Evolutionary conservation across 53 echinoderm and acorn worm species (phyloP).

Genomic region (Zoroaster sp.): DNA sequence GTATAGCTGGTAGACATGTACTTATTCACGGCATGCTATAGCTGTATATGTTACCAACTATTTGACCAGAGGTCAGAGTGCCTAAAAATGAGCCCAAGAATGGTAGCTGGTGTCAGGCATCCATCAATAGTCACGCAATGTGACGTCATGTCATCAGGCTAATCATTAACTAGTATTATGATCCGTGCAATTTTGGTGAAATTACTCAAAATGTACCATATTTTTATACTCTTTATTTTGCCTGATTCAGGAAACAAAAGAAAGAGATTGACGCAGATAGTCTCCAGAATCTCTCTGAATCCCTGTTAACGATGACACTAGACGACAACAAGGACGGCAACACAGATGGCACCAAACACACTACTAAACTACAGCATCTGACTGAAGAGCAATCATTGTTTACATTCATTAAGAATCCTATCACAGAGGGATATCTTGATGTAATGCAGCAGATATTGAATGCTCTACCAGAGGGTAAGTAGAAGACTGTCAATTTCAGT

Average conservation of each 20-base stretch:
- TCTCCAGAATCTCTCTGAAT: conserved; percentile 6
- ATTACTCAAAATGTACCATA: no score
- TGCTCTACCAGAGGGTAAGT: conserved; percentile 78
- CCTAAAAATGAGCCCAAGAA: no score
- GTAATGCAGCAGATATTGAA: conserved; percentile 56
- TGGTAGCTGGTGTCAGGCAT: no score
- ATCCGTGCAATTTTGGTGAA: no score
- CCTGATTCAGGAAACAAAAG: conserved; percentile 62
- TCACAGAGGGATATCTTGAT: neutral
- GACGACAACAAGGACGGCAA: neutral
- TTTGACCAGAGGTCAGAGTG: no score
- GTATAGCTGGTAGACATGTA: no score
- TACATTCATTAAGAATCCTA: conserved; percentile 20
- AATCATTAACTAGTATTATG: no score
- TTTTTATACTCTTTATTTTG: neutral
- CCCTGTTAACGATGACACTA: conserved; percentile 44
- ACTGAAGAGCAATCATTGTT: conserved; percentile 34
- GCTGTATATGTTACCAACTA: no score
- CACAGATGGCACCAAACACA: neutral
- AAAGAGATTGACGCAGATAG: conserved; percentile 59
- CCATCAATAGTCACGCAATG: no score
- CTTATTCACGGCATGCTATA: no score
- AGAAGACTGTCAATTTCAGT: neutral
- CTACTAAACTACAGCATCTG: neutral
- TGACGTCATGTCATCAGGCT: no score